A percentile compares a stretch with the other conserved stretches of the same genome.
Conservation (phyloP, 35 echinoderm and acorn worm species). For the Heliocidaris tuberculata region DNA sequence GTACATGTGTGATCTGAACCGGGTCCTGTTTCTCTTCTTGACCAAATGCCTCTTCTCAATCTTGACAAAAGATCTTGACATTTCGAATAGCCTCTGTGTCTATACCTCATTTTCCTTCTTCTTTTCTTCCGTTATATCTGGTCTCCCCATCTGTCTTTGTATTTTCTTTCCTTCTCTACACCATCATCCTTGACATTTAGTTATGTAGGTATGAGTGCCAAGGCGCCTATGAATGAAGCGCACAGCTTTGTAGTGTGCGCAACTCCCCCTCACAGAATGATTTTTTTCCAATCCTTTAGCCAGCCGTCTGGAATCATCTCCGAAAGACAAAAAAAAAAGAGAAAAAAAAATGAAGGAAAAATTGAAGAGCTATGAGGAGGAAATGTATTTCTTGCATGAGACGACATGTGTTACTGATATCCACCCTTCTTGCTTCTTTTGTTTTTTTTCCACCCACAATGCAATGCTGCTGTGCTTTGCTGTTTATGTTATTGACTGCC, state of each 20-base stretch:
- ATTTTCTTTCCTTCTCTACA: background rate
- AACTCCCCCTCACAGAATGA: background rate
- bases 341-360: background rate
- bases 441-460: conserved; percentile 96
- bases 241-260: background rate
- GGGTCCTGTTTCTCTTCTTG: background rate
- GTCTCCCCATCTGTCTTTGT: background rate
- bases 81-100: background rate
- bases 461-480: conserved; percentile 99
- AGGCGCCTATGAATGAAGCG: background rate
- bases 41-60: background rate
- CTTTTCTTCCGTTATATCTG: background rate
- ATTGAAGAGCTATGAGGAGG: background rate
- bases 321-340: background rate
- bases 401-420: conserved; percentile 85
- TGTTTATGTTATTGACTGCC: conserved; percentile 99
- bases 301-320: background rate
- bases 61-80: background rate
- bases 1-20: background rate
- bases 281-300: background rate
- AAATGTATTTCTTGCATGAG: conserved; percentile 75
- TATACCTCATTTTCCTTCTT: background rate
- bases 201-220: background rate
- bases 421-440: conserved; percentile 97
- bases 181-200: background rate